These are phyloP conservation scores for Carcharodon carcharias DNA, from an alignment of 2,797 vertebrate genomes.

Conservation along the genomic window DNA sequence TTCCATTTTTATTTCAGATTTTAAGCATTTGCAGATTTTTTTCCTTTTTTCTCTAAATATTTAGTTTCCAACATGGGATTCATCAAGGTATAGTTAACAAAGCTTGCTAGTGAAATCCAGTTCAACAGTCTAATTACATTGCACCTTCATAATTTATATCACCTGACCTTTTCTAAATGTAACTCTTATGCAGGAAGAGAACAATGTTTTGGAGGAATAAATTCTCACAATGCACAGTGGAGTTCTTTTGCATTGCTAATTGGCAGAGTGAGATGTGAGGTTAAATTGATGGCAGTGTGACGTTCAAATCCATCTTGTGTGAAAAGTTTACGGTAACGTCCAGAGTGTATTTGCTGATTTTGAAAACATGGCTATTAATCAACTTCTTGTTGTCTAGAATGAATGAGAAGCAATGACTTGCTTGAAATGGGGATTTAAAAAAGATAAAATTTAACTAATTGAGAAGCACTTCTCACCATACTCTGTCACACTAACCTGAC, in stretches of 20 bases:
- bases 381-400: not conserved
- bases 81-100: not conserved
- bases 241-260: not conserved
- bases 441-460: not conserved
- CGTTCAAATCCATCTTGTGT: not conserved
- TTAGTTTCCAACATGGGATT: not conserved
- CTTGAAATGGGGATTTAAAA: not conserved
- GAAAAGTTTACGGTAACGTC: not conserved
- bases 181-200: too few relatives aligned
- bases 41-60: not conserved
- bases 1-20: not conserved
- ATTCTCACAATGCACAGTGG: not conserved
- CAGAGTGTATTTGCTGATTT: not conserved
- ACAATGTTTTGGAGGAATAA: not conserved
- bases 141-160: not conserved
- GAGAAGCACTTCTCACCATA: not conserved
- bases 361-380: not conserved
- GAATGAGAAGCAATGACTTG: not conserved
- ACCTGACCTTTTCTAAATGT: not conserved
- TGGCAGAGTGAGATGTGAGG: not conserved
- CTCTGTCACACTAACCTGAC: not conserved
- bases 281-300: not conserved
- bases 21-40: not conserved
- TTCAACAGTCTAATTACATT: not conserved
- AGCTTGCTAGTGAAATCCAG: not conserved